A percentile compares a stretch with the other conserved stretches of the same genome.
Conservation (phyloP, 2,113 vertebrate genomes). For the Tichodroma muraria region DNA sequence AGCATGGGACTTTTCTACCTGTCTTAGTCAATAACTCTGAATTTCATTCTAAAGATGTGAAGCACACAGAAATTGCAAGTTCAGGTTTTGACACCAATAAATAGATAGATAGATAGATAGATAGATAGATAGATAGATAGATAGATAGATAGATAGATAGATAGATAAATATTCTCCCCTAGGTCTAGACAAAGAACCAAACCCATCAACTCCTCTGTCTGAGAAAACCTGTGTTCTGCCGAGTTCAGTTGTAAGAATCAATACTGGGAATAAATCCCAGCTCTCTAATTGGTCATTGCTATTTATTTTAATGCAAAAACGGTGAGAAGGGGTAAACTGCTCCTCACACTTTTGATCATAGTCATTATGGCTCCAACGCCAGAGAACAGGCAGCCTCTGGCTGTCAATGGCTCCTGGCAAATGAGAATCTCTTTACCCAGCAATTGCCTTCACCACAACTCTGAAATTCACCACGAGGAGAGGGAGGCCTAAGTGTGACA, state of each 20-base stretch:
- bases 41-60: background rate
- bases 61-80: background rate
- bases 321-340: background rate
- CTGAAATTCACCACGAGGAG: background rate
- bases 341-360: background rate
- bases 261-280: background rate
- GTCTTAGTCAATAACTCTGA: background rate
- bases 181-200: background rate
- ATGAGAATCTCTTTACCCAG: background rate
- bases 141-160: background rate
- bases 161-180: background rate
- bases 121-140: background rate
- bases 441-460: background rate
- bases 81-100: background rate
- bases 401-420: background rate
- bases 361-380: background rate
- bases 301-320: background rate
- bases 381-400: background rate
- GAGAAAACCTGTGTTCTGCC: background rate
- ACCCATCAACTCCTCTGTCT: background rate
- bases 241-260: background rate
- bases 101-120: background rate
- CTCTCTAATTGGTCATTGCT: background rate
- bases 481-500: background rate
- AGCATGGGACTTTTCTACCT: background rate